Base-by-base conservation (phyloP, 2,888 invertebrate species). In the Ptycholaimellus sp. region DNA sequence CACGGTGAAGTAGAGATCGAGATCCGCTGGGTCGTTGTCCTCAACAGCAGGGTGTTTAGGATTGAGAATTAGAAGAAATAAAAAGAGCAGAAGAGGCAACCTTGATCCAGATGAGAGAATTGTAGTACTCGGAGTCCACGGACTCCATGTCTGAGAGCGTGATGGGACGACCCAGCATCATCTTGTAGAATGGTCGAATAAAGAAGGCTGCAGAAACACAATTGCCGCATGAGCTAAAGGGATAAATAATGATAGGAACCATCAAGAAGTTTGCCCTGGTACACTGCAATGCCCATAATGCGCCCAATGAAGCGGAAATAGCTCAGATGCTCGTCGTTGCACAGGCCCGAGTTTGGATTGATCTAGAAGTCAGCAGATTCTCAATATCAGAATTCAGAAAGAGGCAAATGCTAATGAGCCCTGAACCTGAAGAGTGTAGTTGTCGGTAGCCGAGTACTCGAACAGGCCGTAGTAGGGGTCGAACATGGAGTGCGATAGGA, bases 391-490 rank as follows among this genome's bases (percentile, higher is more conserved):
- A n/a, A n/a, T n/a, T n/a, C n/a, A n/a, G n/a, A n/a, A n/a, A n/a
- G n/a, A n/a, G n/a, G n/a, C n/a, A n/a, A n/a, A n/a, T n/a, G n/a
- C n/a, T n/a, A n/a, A n/a, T n/a, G n/a, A n/a, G n/a, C n/a, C n/a
- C n/a, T n/a, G n/a, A n/a, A n/a, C n/a, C n/a, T 96, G 93, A 37
- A 96, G 70, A 17, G 93, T 93, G 63, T 93, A 93, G 67, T 90
- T 90, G 62, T 93, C 93, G 62, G 87, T 87, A 4, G 93, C 93
- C 1, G 90, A 90, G 68, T 96, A 96, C 65, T 96, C 93, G 67
- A 96, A 96, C 37, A 96, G 70, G 0, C 93, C 93, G 64, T 96
- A 96, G 63, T 93, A 96, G 0, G 96, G 96, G 68, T 96, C 96
- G 65, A 96, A 96, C 85, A 96, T 90, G 68, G 96, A 93, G 62